These are phyloP conservation scores for Speoplatyrhinus poulsoni DNA, from an alignment of 2,113 vertebrate genomes.

Conservation along the genomic window DNA sequence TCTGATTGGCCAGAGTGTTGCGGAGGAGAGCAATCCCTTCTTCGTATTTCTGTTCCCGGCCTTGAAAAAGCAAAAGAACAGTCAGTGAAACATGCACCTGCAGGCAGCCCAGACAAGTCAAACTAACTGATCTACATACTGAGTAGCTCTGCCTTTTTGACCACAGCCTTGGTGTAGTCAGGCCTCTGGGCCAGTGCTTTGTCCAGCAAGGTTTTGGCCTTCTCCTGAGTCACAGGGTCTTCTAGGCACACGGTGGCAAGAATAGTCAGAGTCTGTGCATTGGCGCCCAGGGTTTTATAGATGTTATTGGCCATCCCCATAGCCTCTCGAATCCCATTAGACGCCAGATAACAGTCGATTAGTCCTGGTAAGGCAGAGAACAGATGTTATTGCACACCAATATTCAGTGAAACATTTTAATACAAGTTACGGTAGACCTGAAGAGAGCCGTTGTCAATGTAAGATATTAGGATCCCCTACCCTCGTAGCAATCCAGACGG, in stretches of 20 bases:
- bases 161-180: constrained; percentile 96
- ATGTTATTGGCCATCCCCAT: constrained; percentile 99
- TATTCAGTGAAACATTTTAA: not conserved
- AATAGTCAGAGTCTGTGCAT: constrained; percentile 94
- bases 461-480: constrained; percentile 52
- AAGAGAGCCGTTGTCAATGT: not conserved
- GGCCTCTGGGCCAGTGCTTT: constrained; percentile 94
- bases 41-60: constrained; percentile 94
- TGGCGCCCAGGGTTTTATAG: constrained; percentile 95
- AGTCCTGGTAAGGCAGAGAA: constrained; percentile 78
- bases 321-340: constrained; percentile 94
- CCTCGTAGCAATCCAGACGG: constrained; percentile 96
- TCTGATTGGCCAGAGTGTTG: constrained; percentile 94
- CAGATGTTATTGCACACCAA: not conserved
- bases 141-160: constrained; percentile 96
- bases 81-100: not conserved
- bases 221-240: constrained; percentile 95
- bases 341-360: constrained; percentile 95
- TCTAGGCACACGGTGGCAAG: constrained; percentile 95
- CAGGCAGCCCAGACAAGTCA: not conserved
- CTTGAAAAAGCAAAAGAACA: constrained; percentile 59
- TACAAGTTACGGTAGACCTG: not conserved
- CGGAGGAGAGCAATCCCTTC: constrained; percentile 93
- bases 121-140: constrained; percentile 71
- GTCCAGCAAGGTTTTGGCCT: constrained; percentile 93